phyloP scores from a whole-genome alignment of 2,797 vertebrate species.

The Trachurus trachurus region DNA sequence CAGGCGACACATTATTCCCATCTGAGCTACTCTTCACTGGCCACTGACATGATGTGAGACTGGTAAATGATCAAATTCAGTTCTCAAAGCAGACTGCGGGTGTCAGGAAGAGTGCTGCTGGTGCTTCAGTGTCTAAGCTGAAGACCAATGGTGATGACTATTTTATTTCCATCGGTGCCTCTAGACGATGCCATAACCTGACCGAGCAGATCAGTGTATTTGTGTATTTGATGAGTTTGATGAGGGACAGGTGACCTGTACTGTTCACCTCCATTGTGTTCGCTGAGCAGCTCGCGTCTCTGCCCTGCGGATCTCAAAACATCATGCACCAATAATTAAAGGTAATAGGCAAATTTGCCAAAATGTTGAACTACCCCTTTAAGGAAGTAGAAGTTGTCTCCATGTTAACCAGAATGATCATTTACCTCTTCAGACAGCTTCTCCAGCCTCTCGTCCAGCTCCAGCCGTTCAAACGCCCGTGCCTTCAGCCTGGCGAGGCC shows the following conservation, averaged over 20 bases:
- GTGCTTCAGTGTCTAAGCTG: conserved; percentile 1
- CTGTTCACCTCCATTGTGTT: too few species aligned
- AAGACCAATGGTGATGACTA: not conserved
- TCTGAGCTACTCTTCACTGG: not conserved
- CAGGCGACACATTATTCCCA: not conserved
- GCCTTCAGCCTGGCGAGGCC: conserved; percentile 96
- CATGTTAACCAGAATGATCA: not conserved
- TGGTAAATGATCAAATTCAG: not conserved
- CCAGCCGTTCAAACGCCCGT: conserved; percentile 95
- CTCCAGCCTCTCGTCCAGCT: conserved; percentile 96
- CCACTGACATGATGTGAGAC: not conserved
- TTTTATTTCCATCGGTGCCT: conserved; percentile 12
- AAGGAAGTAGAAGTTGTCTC: not conserved
- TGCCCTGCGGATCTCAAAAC: too few species aligned
- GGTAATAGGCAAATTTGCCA: too few species aligned
- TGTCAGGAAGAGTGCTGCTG: not conserved
- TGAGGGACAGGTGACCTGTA: too few species aligned
- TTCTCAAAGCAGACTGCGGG: conserved; percentile 22
- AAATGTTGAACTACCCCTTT: too few species aligned
- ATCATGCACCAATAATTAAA: too few species aligned
- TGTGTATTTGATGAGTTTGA: too few species aligned
- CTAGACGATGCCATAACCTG: not conserved
- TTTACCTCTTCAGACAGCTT: conserved; percentile 94
- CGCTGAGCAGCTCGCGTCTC: too few species aligned
- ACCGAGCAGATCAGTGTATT: not conserved